Percentiles rank a stretch among this genome's conserved stretches.
Evolutionary conservation across 2,888 invertebrate species (phyloP).

Genomic region (Aphrophora alni): DNA sequence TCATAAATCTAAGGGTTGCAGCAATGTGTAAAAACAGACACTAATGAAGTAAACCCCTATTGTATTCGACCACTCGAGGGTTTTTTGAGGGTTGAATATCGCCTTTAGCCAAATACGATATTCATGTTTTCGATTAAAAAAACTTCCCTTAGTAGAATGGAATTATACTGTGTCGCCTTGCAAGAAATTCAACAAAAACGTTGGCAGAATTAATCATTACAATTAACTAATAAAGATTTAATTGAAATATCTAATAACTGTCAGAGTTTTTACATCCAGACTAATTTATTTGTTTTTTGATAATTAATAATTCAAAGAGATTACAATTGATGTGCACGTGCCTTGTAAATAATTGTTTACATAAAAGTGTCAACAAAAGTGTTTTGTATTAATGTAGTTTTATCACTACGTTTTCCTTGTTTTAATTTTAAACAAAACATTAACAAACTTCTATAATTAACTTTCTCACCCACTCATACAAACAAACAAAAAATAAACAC

Average conservation of each 20-base stretch:
- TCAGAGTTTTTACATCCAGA: neutral
- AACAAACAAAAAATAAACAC: too few relatives aligned
- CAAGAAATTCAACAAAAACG: too few relatives aligned
- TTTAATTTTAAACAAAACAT: too few relatives aligned
- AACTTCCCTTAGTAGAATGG: neutral
- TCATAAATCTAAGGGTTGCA: neutral
- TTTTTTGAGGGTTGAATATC: neutral
- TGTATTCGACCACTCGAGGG: neutral
- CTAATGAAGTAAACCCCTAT: slow-evolving; percentile 2
- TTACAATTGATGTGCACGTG: too few relatives aligned
- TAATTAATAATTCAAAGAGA: neutral
- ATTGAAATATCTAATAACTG: neutral
- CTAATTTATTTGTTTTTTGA: neutral
- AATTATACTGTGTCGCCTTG: too few relatives aligned
- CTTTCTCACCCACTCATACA: too few relatives aligned
- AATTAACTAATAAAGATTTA: neutral
- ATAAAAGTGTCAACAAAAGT: too few relatives aligned
- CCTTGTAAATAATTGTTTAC: too few relatives aligned
- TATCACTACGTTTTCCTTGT: too few relatives aligned
- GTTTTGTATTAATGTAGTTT: too few relatives aligned
- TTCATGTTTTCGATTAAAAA: neutral
- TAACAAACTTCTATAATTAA: too few relatives aligned
- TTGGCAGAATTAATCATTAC: too few relatives aligned
- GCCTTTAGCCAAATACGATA: slow-evolving; percentile 2
- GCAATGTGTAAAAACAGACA: neutral